Evolutionary conservation across 2,888 invertebrate species (phyloP).

Genomic region (Pseudanteris insignis): DNA sequence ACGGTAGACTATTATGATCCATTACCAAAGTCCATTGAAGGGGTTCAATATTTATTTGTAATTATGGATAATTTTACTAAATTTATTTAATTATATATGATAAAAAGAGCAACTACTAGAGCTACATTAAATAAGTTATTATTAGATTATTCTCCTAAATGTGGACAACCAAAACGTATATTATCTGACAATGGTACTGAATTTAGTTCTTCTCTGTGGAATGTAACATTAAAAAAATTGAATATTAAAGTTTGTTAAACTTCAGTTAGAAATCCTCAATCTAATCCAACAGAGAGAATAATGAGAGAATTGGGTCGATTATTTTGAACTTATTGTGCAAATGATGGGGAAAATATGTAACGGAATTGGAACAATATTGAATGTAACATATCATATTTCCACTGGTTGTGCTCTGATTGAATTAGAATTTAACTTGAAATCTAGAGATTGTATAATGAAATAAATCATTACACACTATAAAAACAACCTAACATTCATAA

Average conservation of each 20-base stretch:
- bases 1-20: constrained; percentile 1
- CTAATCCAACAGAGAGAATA: constrained; percentile 48
- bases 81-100: constrained; percentile 13
- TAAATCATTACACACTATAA: no score
- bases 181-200: constrained; percentile 7
- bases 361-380: no score
- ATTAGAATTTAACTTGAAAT: no score
- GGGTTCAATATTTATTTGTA: constrained; percentile 8
- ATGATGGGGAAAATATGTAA: no score
- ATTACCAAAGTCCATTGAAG: not conserved
- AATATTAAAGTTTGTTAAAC: constrained; percentile 5
- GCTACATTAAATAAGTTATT: constrained; percentile 5
- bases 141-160: constrained; percentile 9
- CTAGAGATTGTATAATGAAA: no score
- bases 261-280: constrained; percentile 18
- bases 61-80: constrained; percentile 17
- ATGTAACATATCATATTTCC: no score
- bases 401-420: no score
- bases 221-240: constrained; percentile 5
- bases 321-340: no score
- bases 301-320: no score
- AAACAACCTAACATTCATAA: no score
- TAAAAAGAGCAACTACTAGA: constrained; percentile 18
- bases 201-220: constrained; percentile 12
- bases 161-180: constrained; percentile 4